Conservation (phyloP, 2,888 invertebrate species). For the Oxyteleia sp. region DNA sequence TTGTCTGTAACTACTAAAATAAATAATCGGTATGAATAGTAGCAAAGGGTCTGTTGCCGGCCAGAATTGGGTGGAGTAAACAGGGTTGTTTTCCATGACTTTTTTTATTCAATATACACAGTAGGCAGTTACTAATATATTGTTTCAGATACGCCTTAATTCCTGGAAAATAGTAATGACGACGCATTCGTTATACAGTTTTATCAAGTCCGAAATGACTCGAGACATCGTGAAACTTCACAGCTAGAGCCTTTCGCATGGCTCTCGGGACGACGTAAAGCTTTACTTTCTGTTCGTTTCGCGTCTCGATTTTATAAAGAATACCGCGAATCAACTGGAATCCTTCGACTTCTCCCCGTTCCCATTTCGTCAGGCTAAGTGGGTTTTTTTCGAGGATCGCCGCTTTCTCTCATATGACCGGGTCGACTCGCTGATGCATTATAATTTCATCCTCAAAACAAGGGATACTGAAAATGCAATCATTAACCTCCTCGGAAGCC, state of each 20-base stretch:
- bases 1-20: background rate
- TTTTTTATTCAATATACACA: slow-evolving; percentile 75
- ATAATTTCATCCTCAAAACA: slow-evolving; percentile 31
- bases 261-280: slow-evolving; percentile 18
- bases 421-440: slow-evolving; percentile 16
- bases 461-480: background rate
- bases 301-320: background rate
- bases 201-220: slow-evolving; percentile 65
- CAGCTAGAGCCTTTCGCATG: no score
- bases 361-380: background rate
- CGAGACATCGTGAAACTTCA: no score
- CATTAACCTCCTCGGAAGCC: background rate
- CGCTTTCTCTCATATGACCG: slow-evolving; percentile 13
- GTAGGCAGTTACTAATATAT: slow-evolving; percentile 74
- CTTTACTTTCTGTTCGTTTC: background rate
- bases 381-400: slow-evolving; percentile 4
- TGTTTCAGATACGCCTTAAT: slow-evolving; percentile 71
- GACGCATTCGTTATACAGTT: slow-evolving; percentile 43
- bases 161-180: slow-evolving; percentile 74
- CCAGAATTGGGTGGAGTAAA: no score
- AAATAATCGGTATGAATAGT: no score
- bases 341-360: background rate
- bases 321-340: background rate
- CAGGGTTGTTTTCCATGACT: no score
- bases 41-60: no score